These are phyloP conservation scores for Tachysurus fulvidraco DNA, from an alignment of 2,113 vertebrate genomes.

Conservation along the genomic window DNA sequence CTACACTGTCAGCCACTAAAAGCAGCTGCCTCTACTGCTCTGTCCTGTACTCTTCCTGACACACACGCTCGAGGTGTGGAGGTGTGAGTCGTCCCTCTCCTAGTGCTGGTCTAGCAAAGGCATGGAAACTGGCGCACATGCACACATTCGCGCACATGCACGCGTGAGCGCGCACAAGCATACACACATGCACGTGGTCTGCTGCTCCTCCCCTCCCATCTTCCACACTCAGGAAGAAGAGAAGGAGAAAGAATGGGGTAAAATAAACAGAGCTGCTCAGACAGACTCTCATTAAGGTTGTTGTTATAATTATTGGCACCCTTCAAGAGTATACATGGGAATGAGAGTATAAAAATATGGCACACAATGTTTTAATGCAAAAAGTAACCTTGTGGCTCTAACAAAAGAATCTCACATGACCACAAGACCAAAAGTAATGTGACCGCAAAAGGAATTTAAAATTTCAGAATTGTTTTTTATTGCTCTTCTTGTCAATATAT, in stretches of 20 bases:
- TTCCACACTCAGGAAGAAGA: constrained; percentile 23
- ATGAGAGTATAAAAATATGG: not conserved
- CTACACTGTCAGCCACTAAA: constrained; percentile 14
- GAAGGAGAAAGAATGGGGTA: not conserved
- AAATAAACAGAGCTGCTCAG: constrained; percentile 26
- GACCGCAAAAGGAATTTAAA: not conserved
- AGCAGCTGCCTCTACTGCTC: constrained; percentile 2
- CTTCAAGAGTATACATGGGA: not conserved
- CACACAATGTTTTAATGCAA: not conserved
- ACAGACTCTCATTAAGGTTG: not conserved
- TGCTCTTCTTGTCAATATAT: not conserved
- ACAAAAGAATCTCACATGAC: too few relatives aligned
- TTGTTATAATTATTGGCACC: not conserved
- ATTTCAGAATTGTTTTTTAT: not conserved
- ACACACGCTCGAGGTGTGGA: constrained; percentile 34
- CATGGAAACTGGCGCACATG: not conserved
- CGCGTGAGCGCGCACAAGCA: constrained; percentile 3
- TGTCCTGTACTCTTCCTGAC: constrained; percentile 25
- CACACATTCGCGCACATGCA: constrained; percentile 16
- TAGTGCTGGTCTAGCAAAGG: not conserved
- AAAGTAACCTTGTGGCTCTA: too few relatives aligned
- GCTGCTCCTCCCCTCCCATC: constrained; percentile 39
- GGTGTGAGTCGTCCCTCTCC: constrained; percentile 36
- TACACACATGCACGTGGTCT: constrained; percentile 38
- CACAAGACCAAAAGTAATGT: not conserved